Base-by-base conservation (phyloP, 2,888 invertebrate genomes). In the Tridacna gigas region DNA sequence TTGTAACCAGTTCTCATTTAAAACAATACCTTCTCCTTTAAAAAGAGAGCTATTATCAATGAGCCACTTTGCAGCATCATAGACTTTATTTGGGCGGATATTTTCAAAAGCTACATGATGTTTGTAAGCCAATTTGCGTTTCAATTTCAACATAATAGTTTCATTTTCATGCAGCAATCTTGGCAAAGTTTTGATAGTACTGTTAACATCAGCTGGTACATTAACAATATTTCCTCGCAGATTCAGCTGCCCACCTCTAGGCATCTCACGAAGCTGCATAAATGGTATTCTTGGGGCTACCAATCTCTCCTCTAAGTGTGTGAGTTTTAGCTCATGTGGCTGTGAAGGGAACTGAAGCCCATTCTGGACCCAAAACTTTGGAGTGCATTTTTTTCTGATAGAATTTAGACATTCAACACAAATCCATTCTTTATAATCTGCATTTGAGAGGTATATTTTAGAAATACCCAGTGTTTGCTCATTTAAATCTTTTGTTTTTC, bases 171-270 rank as follows among this genome's bases (percentile, higher is more conserved):
- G 86, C 82, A 88, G 15, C 77, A 80, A 74, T 18, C 86, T 26
- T 60, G 86, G 88, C 45, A 88, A 63, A 11, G 74, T 74, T 67
- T 84, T 86, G 3, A 88, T 81, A 15, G 88, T 89, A 66, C 76
- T 76, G 45, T 77, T 83, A 3, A 88, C 82, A 80, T 89, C 88
- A 37, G 85, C 84, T 28, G 89, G 89, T 3, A 89, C 88, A 89
- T 88, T 88, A 4, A 89, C 88, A 74, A 89, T 67, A 78, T 88
- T 89, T 15, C 88, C 86, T 26, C 60, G 48, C n/a, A 89, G 26
- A 76, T 67, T 88, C 18, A 86, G 28, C 56, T 88, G 88, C 0
- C 77, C 77, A 60, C 84, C 88, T 63, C 81, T 28, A 18, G 84
- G 81, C 66, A 85, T 65, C 56, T 84, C 77, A 37, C 81, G 74